Evolutionary conservation across 2,113 vertebrate genomes (phyloP).

Genomic region (Ictalurus punctatus): DNA sequence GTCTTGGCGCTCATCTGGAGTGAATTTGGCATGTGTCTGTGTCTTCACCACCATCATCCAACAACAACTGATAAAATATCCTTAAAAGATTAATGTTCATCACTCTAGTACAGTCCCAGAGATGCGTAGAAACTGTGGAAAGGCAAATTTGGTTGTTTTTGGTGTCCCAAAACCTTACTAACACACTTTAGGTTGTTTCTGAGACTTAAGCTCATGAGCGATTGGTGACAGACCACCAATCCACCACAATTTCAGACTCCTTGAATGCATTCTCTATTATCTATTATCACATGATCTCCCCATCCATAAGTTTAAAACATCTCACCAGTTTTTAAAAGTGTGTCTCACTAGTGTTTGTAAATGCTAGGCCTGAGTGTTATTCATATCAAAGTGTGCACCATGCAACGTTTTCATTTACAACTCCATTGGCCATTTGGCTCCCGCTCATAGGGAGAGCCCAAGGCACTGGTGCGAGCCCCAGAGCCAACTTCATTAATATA

Average conservation of each 20-base stretch:
- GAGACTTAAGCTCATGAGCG: background rate
- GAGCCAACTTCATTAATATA: background rate
- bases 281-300: background rate
- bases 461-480: background rate
- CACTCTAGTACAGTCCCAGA: too few species aligned
- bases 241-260: background rate
- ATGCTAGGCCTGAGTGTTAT: background rate
- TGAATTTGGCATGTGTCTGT: too few species aligned
- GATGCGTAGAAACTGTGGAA: too few species aligned
- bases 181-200: background rate
- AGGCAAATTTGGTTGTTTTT: too few species aligned
- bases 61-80: too few species aligned
- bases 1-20: too few species aligned
- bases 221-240: background rate
- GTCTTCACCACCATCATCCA: too few species aligned
- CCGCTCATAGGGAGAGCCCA: background rate
- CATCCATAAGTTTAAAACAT: background rate
- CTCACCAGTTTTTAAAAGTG: background rate
- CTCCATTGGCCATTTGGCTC: constrained; percentile 7
- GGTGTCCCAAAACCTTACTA: too few species aligned
- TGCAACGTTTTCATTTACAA: constrained; percentile 10
- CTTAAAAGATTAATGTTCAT: too few species aligned
- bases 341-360: background rate
- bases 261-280: background rate
- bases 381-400: background rate